A percentile compares a stretch with the other conserved stretches of the same genome.
Conservation (phyloP, 2,797 vertebrate genomes). For the Zalophus californianus region DNA sequence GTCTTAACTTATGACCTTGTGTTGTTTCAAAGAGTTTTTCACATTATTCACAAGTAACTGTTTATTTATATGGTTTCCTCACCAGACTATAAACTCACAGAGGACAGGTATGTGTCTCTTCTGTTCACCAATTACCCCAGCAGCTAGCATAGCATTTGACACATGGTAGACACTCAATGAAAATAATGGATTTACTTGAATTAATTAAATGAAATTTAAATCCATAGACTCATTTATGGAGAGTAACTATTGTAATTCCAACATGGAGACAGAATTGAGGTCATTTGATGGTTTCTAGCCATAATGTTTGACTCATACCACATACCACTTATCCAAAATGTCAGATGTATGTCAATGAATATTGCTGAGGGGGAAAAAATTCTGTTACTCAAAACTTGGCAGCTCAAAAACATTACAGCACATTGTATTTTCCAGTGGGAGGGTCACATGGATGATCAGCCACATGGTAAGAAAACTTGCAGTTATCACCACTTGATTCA, state of each 20-base stretch:
- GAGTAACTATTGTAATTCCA: neutral
- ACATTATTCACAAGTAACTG: neutral
- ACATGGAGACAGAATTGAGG: neutral
- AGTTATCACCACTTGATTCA: neutral
- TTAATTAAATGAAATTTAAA: slow-evolving; percentile 39
- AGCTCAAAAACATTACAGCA: neutral
- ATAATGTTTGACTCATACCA: slow-evolving; percentile 19
- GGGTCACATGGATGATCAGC: neutral
- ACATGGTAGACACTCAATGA: neutral
- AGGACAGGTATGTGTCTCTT: neutral
- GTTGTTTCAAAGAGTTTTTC: neutral
- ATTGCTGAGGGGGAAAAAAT: neutral
- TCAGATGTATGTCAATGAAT: neutral
- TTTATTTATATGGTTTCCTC: neutral
- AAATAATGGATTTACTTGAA: neutral
- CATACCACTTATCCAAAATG: neutral
- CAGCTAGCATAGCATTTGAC: neutral
- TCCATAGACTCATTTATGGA: neutral
- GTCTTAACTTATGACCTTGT: neutral
- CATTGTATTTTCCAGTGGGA: neutral
- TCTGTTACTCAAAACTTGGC: neutral
- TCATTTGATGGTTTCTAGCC: neutral
- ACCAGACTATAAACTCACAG: neutral
- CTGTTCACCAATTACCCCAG: neutral
- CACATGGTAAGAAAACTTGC: neutral